These are phyloP conservation scores for Adelphocoris suturalis DNA, from an alignment of 2,888 invertebrate genomes.

Conservation along the genomic window DNA sequence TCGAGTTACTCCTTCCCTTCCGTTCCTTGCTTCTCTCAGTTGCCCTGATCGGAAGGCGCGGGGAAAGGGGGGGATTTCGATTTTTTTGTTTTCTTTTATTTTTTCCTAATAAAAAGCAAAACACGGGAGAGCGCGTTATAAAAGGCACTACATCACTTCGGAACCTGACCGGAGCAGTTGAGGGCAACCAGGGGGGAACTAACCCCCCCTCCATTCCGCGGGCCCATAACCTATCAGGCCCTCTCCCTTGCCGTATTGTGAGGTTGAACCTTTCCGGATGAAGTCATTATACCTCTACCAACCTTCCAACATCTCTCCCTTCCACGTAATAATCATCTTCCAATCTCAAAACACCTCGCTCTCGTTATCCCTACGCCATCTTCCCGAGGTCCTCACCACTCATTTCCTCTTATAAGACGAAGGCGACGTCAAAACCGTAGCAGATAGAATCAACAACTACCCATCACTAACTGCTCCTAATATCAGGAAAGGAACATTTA, in stretches of 20 bases:
- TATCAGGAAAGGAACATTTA: constrained; percentile 21
- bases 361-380: constrained; percentile 33
- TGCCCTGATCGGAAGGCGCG: neutral
- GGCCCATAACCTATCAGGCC: neutral
- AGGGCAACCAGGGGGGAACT: neutral
- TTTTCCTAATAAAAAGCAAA: constrained; percentile 63
- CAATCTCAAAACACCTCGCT: constrained; percentile 36
- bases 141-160: constrained; percentile 61
- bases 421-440: constrained; percentile 12
- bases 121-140: constrained; percentile 65
- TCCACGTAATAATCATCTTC: constrained; percentile 52
- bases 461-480: constrained; percentile 9
- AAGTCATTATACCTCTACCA: constrained; percentile 52
- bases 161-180: neutral
- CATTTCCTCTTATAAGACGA: constrained; percentile 10
- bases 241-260: constrained; percentile 10
- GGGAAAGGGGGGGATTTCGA: neutral
- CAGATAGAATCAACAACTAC: constrained; percentile 28
- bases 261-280: constrained; percentile 32
- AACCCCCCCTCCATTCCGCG: constrained; percentile 24
- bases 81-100: constrained; percentile 37
- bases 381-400: neutral
- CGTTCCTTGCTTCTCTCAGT: constrained; percentile 8
- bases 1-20: constrained; percentile 20
- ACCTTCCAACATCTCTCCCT: constrained; percentile 9